Conservation (phyloP, 2,797 vertebrate genomes). For the Scarus forsteni region DNA sequence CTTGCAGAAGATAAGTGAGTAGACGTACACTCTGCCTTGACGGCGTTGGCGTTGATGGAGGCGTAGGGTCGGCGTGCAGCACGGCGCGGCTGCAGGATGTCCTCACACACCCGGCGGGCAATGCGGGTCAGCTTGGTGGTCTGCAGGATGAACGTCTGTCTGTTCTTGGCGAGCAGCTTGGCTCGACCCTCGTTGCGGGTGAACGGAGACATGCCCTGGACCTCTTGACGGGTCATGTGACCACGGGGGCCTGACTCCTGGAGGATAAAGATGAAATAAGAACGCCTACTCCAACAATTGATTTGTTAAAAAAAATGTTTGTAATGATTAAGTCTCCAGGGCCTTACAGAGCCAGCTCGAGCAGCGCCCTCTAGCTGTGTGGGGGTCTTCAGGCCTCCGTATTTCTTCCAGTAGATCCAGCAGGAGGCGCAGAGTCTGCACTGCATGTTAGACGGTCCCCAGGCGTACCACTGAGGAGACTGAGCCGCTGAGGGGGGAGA, state of each 20-base stretch:
- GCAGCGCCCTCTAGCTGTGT: conserved; percentile 94
- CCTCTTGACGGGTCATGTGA: conserved; percentile 92
- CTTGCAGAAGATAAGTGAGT: background rate
- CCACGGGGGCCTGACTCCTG: conserved; percentile 86
- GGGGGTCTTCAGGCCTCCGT: conserved; percentile 95
- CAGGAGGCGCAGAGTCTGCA: conserved; percentile 95
- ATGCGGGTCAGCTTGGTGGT: conserved; percentile 95
- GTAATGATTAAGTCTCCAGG: background rate
- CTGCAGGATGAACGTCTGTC: conserved; percentile 94
- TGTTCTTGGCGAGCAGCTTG: conserved; percentile 95
- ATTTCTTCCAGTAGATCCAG: conserved; percentile 99
- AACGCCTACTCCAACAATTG: background rate
- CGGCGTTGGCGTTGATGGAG: conserved; percentile 94
- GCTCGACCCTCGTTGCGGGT: conserved; percentile 93
- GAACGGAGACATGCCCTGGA: conserved; percentile 92
- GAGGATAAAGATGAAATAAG: background rate
- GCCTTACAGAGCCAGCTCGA: conserved; percentile 87
- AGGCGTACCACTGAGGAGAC: conserved; percentile 96
- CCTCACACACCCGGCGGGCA: conserved; percentile 92
- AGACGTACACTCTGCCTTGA: conserved; percentile 93
- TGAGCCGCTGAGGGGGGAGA: conserved; percentile 86
- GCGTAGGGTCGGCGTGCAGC: conserved; percentile 93
- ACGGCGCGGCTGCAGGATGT: conserved; percentile 92
- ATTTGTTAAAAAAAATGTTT: rapidly evolving
- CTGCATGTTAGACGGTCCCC: conserved; percentile 98